Conservation (phyloP, 1,140 invertebrate genomes). For the Globodera rostochiensis region DNA sequence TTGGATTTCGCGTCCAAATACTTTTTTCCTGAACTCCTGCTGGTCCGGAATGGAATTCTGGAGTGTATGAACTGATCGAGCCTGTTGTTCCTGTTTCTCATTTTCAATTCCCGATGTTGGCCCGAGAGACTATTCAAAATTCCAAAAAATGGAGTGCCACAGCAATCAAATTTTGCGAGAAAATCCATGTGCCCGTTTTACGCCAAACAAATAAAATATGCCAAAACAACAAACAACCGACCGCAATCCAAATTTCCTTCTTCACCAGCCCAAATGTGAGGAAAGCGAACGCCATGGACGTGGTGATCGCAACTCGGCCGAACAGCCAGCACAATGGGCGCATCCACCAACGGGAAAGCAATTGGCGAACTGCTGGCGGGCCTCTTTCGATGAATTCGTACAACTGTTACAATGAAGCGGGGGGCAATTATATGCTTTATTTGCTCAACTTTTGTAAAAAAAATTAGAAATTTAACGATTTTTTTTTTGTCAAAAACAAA, state of each 20-base stretch:
- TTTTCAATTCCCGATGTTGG: no score
- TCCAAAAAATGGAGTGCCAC: neutral
- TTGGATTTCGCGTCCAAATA: no score
- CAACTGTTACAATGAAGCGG: conserved; percentile 46
- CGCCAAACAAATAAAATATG: neutral
- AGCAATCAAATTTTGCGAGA: no score
- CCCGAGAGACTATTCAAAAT: no score
- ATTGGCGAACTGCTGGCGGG: conserved; percentile 52
- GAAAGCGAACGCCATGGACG: conserved; percentile 65
- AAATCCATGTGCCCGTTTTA: neutral
- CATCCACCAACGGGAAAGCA: conserved; percentile 35
- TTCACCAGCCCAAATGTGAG: conserved; percentile 63
- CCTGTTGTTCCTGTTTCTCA: no score
- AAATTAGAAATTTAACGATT: no score
- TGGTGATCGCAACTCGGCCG: conserved; percentile 55
- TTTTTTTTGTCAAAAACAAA: no score
- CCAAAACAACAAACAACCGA: conserved; percentile 25
- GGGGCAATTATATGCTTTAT: no score
- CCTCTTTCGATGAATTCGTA: conserved; percentile 55
- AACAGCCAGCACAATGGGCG: conserved; percentile 60
- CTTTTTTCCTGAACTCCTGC: no score
- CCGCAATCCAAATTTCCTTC: conserved; percentile 62
- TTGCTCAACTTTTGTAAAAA: no score
- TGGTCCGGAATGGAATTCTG: no score
- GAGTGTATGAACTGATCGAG: no score